A percentile compares a stretch with the other conserved stretches of the same genome.
Evolutionary conservation across 2,888 invertebrate genomes (phyloP).

Genomic region (Drosophila leonis): DNA sequence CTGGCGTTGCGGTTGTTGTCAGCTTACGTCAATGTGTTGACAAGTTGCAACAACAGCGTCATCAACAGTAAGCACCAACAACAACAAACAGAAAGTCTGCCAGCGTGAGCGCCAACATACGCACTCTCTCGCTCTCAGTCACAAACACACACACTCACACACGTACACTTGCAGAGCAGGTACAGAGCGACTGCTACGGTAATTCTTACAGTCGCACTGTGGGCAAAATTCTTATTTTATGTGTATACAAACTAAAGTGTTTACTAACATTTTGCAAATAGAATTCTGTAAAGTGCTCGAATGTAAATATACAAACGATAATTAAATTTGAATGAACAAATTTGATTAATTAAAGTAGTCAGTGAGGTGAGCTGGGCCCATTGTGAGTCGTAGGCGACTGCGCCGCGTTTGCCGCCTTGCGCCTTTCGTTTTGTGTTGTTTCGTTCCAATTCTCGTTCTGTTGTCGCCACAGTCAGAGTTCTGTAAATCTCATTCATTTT

Average conservation of each 20-base stretch:
- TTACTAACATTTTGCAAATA: neutral
- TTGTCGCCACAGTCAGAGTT: slow-evolving; percentile 24
- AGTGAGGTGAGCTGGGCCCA: slow-evolving; percentile 6
- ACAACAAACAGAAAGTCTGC: slow-evolving; percentile 45
- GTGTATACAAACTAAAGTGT: neutral
- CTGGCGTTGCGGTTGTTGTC: slow-evolving; percentile 36
- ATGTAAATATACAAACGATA: neutral
- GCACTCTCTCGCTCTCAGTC: neutral
- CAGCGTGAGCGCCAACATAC: slow-evolving; percentile 26
- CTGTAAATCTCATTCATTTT: slow-evolving; percentile 63
- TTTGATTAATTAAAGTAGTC: neutral
- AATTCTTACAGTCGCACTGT: slow-evolving; percentile 42
- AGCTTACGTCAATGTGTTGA: slow-evolving; percentile 43
- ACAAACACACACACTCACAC: neutral
- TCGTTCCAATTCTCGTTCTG: slow-evolving; percentile 29
- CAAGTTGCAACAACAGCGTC: slow-evolving; percentile 56
- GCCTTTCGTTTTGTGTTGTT: slow-evolving; percentile 21
- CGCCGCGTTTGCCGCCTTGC: slow-evolving; percentile 32
- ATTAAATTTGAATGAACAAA: neutral
- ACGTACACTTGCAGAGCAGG: neutral
- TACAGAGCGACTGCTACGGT: slow-evolving; percentile 24
- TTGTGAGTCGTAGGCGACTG: slow-evolving; percentile 34
- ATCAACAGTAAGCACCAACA: slow-evolving; percentile 33
- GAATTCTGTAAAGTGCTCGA: neutral
- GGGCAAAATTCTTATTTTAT: slow-evolving; percentile 7